phyloP scores from a whole-genome alignment of 2,888 invertebrate species.

The Tiliacea aurago region DNA sequence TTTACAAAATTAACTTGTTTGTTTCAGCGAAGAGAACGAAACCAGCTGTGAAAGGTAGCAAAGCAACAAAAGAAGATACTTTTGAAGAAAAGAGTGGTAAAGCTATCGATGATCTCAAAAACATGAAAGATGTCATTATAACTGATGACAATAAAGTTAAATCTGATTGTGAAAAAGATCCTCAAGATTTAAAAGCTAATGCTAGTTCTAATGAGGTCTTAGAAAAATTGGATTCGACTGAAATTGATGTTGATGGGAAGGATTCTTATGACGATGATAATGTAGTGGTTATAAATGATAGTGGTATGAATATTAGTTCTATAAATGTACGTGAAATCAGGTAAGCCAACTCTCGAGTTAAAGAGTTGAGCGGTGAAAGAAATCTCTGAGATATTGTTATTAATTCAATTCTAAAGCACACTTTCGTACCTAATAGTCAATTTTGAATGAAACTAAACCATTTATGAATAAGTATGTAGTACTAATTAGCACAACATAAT shows the following conservation, averaged over 20 bases:
- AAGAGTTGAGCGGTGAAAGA: not conserved
- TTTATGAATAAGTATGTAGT: not conserved
- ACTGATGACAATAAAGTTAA: not conserved
- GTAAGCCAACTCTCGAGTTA: not conserved
- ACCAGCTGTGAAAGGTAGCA: not conserved
- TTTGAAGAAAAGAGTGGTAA: not conserved
- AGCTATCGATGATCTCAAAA: not conserved
- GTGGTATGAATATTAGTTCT: constrained; percentile 15
- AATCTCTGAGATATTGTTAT: constrained; percentile 28
- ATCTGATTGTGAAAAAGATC: not conserved
- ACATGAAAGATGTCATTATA: not conserved
- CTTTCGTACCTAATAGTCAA: too few species aligned
- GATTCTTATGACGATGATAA: constrained; percentile 3
- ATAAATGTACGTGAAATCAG: constrained; percentile 11
- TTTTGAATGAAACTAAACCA: not conserved
- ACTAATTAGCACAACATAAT: not conserved
- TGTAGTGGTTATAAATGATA: constrained; percentile 24
- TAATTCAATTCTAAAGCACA: not conserved
- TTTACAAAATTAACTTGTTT: not conserved
- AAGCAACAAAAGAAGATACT: not conserved
- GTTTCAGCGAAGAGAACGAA: constrained; percentile 24
- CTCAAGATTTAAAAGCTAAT: not conserved
- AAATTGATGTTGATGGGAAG: not conserved
- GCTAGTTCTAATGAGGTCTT: not conserved
- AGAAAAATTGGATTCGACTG: constrained; percentile 2